A percentile compares a stretch with the other conserved stretches of the same genome.
Conservation (phyloP, 1,140 invertebrate genomes). For the Watersipora subatra region DNA sequence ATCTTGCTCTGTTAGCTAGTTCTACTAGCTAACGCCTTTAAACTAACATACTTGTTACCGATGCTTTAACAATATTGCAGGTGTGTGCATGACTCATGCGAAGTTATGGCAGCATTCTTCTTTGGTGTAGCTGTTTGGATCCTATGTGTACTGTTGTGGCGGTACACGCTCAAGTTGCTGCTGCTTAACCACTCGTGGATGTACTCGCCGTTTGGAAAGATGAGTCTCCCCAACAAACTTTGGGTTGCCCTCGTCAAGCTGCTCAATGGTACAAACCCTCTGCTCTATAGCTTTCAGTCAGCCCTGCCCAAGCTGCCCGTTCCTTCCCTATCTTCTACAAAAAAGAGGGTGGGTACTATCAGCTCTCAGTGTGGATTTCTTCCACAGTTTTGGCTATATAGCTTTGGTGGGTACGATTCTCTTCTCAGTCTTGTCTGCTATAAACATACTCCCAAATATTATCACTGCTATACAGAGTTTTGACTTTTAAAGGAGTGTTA, state of each 20-base stretch:
- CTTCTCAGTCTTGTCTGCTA: too few relatives aligned
- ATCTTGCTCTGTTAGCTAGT: too few relatives aligned
- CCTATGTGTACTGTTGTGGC: conserved; percentile 43
- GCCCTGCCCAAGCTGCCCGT: conserved; percentile 83
- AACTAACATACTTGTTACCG: not conserved
- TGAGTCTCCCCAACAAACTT: conserved; percentile 60
- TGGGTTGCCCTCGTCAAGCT: conserved; percentile 54
- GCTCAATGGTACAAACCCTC: conserved; percentile 55
- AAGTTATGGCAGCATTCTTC: not conserved
- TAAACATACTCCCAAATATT: too few relatives aligned
- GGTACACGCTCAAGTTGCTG: conserved; percentile 71
- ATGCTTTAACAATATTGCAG: not conserved
- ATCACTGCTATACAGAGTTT: too few relatives aligned
- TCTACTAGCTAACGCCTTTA: too few relatives aligned
- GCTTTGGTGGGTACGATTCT: too few relatives aligned
- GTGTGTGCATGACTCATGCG: not conserved
- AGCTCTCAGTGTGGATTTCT: conserved; percentile 21
- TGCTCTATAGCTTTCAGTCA: conserved; percentile 89
- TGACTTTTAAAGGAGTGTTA: too few relatives aligned
- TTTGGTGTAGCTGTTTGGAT: not conserved
- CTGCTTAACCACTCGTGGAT: conserved; percentile 96
- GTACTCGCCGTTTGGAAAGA: conserved; percentile 68
- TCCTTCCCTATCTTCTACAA: conserved; percentile 71
- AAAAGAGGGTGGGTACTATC: conserved; percentile 70
- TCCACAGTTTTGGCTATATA: too few relatives aligned